A percentile compares a stretch with the other conserved stretches of the same genome.
These are phyloP conservation scores for Phrixothrix hirtus DNA, from an alignment of 2,888 invertebrate species.

Conservation along the genomic window DNA sequence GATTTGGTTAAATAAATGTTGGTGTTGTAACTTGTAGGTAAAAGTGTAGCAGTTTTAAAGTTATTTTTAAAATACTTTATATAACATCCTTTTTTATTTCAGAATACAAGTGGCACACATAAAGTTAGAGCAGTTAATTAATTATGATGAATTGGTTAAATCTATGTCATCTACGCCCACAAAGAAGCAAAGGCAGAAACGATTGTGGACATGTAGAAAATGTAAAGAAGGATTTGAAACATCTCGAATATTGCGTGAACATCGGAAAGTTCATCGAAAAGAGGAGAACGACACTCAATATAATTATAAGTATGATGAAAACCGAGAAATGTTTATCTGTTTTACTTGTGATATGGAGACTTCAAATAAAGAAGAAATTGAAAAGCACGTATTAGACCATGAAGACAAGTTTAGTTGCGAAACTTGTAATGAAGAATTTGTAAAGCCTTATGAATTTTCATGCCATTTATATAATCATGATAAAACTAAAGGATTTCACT, in stretches of 20 bases:
- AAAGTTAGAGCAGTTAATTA: neutral
- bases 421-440: constrained; percentile 46
- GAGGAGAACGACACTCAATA: constrained; percentile 24
- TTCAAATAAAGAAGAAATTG: constrained; percentile 25
- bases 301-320: constrained; percentile 44
- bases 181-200: too few relatives aligned
- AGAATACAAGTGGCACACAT: too few relatives aligned
- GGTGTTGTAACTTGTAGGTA: neutral
- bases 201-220: constrained; percentile 45
- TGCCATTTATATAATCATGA: constrained; percentile 47
- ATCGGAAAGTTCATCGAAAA: constrained; percentile 35
- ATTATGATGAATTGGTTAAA: neutral
- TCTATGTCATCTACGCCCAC: neutral
- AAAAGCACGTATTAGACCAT: constrained; percentile 29
- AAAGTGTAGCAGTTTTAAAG: neutral
- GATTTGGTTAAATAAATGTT: neutral
- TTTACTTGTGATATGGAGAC: constrained; percentile 31
- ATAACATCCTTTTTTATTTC: neutral
- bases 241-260: constrained; percentile 41
- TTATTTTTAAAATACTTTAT: too few relatives aligned
- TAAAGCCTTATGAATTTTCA: constrained; percentile 47
- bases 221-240: constrained; percentile 43
- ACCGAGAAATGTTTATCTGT: constrained; percentile 37
- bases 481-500: constrained; percentile 43
- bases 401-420: constrained; percentile 39